Percentiles rank a stretch among this genome's conserved stretches.
phyloP scores from a whole-genome alignment of 2,888 invertebrate species.

The Octonoba sinensis region DNA sequence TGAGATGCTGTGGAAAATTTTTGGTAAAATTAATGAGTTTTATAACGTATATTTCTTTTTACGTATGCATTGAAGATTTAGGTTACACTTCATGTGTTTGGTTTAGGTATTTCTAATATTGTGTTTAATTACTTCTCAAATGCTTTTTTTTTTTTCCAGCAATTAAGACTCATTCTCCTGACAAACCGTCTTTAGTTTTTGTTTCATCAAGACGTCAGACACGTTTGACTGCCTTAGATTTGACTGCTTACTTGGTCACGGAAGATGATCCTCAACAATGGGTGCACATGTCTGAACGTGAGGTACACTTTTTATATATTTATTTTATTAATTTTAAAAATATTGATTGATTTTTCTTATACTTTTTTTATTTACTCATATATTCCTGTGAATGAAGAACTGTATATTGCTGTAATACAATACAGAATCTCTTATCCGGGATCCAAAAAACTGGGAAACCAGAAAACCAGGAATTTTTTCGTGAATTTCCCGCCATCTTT shows the following conservation, averaged over 20 bases:
- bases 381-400: no score
- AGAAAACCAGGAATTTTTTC: no score
- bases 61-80: background rate
- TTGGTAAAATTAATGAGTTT: background rate
- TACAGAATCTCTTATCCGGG: no score
- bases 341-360: no score
- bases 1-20: no score
- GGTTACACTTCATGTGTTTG: background rate
- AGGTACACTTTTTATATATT: slow-evolving; percentile 72
- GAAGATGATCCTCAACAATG: slow-evolving; percentile 96
- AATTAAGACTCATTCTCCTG: slow-evolving; percentile 90
- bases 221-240: slow-evolving; percentile 92
- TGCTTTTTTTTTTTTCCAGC: slow-evolving; percentile 72
- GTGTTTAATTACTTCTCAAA: background rate
- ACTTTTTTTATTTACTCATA: no score
- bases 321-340: no score
- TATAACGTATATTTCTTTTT: background rate
- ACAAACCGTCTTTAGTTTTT: slow-evolving; percentile 91
- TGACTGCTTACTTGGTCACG: slow-evolving; percentile 89
- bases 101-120: background rate
- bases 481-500: no score
- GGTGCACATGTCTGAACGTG: slow-evolving; percentile 86
- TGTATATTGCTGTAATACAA: no score
- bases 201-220: slow-evolving; percentile 98
- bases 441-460: no score